Base-by-base conservation (phyloP, 2,797 vertebrate species). In the Eulemur coronatus region DNA sequence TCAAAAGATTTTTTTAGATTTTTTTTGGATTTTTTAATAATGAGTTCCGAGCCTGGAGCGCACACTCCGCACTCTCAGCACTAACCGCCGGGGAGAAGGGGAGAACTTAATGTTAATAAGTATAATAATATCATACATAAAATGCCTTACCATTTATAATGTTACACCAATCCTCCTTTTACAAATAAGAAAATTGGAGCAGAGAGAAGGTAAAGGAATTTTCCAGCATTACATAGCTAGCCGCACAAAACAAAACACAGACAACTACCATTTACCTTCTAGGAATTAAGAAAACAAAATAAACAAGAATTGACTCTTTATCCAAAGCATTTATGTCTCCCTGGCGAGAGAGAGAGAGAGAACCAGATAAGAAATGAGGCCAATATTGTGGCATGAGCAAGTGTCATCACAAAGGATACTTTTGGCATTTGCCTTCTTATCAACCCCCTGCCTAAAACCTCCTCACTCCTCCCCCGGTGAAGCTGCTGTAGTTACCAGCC, bases 41-140 rank as follows among this genome's bases (percentile, higher is more conserved):
- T 41, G 38, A 41, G 99, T 99, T 99, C 99, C 99, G 98, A 99
- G 99, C 99, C 99, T 99, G 99, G 99, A 99, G 99, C 99, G 99
- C 99, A 99, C 99, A 99, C 99, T 99, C 99, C 98, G 99, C 99
- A 99, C 99, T 99, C 99, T 99, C 99, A 99, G 98, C 98, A 98
- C 99, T 99, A 98, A 99, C 99, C 99, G 99, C 99, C 99, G 98
- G 99, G 99, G 99, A 99, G 98, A 99, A 99, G 99, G 99, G 99
- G 99, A 98, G 41, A 41, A 41, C 41, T 41, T 41, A 63, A 18
- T 30, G n/a, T 82, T 79, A 94, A n/a, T 5, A 50, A 84, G 18
- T 2, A 38, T 14, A 59, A 52, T 14, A 78, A 61, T 67, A 67
- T 30, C 55, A 2, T 1, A 28, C 5, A 24, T 1, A 55, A 5